A percentile compares a stretch with the other conserved stretches of the same genome.
Conservation (phyloP, 2,113 vertebrate genomes). For the Paedocypris sp. region DNA sequence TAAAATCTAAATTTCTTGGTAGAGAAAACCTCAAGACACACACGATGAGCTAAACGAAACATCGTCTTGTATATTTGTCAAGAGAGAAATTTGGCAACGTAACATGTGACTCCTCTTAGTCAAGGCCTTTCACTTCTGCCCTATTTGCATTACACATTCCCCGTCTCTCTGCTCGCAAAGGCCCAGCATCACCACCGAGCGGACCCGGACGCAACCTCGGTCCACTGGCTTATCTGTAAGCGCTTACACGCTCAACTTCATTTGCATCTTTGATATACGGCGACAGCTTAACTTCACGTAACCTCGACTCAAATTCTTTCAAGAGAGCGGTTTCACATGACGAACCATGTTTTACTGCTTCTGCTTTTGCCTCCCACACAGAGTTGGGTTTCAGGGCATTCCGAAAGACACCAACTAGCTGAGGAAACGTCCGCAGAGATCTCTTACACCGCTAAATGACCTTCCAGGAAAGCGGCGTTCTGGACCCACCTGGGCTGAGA, state of each 20-base stretch:
- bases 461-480: not conserved
- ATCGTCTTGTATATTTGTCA: too few relatives aligned
- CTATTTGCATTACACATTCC: slow-evolving; percentile 27
- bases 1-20: too few relatives aligned
- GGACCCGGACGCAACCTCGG: slow-evolving; percentile 15
- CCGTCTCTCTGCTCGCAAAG: not conserved
- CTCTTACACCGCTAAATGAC: not conserved
- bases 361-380: slow-evolving; percentile 27
- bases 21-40: too few relatives aligned
- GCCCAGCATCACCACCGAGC: not conserved
- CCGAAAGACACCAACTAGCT: not conserved
- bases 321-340: slow-evolving; percentile 9
- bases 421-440: not conserved
- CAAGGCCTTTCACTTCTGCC: slow-evolving; percentile 18
- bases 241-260: not conserved
- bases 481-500: slow-evolving; percentile 79
- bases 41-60: too few relatives aligned
- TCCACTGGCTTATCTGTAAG: not conserved
- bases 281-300: not conserved
- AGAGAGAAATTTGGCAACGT: too few relatives aligned
- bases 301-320: not conserved
- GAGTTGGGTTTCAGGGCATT: not conserved
- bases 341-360: slow-evolving; percentile 22
- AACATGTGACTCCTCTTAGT: too few relatives aligned
- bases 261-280: slow-evolving; percentile 3